Percentiles rank a stretch among this genome's conserved stretches.
Conservation (phyloP, 1,140 invertebrate genomes). For the Theocolax elegans region DNA sequence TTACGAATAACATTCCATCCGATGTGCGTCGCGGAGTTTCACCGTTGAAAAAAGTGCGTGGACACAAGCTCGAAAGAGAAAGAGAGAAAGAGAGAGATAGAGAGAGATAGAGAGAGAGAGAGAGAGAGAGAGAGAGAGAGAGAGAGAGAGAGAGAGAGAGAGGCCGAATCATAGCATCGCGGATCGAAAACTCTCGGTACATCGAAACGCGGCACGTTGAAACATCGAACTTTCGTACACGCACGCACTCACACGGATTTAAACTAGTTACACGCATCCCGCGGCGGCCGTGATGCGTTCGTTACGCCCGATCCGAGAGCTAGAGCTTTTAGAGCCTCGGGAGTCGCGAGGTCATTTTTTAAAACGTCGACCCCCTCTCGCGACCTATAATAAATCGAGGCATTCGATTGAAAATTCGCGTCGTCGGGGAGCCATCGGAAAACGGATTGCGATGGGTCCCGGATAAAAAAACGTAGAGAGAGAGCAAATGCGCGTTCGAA, state of each 20-base stretch:
- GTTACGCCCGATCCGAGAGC: background rate
- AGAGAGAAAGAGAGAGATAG: too few species aligned
- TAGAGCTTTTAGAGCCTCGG: background rate
- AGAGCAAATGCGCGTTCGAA: background rate
- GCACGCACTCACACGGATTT: background rate
- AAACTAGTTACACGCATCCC: background rate
- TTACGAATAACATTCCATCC: too few species aligned
- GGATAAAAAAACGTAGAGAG: background rate
- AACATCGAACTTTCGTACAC: too few species aligned
- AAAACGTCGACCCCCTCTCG: conserved; percentile 2
- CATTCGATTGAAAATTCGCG: conserved; percentile 27
- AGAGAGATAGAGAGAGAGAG: too few species aligned
- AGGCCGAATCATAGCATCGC: too few species aligned
- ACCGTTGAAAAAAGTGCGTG: too few species aligned
- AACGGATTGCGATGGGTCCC: background rate
- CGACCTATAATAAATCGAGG: conserved; percentile 22
- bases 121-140: too few species aligned
- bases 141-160: too few species aligned
- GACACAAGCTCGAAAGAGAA: too few species aligned
- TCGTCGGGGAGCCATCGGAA: background rate
- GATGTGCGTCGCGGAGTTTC: too few species aligned
- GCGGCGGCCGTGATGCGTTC: background rate
- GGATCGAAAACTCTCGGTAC: too few species aligned
- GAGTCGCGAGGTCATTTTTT: conserved; percentile 19
- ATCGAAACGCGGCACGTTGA: too few species aligned